A percentile compares a stretch with the other conserved stretches of the same genome.
These are phyloP conservation scores for Punctoribates punctum DNA, from an alignment of 2,888 invertebrate species.

Conservation along the genomic window DNA sequence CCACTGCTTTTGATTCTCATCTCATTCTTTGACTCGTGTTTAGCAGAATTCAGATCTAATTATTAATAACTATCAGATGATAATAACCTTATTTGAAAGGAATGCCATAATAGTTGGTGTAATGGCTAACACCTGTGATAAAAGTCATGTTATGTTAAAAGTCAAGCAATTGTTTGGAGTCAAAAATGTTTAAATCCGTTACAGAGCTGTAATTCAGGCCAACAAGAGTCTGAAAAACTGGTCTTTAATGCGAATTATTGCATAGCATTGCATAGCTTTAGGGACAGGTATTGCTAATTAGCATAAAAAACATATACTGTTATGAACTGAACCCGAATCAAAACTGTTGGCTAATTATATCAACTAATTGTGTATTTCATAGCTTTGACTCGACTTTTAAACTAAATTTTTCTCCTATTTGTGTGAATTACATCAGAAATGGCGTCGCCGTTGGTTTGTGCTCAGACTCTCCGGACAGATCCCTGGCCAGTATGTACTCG, in stretches of 20 bases:
- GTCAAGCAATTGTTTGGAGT: background rate
- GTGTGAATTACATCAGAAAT: slow-evolving; percentile 64
- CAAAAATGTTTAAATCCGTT: background rate
- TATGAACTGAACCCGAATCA: slow-evolving; percentile 2
- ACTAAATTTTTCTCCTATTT: background rate
- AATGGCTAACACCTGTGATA: background rate
- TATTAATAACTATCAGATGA: too few species aligned
- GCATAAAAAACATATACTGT: slow-evolving; percentile 18
- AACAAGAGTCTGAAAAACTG: slow-evolving; percentile 19
- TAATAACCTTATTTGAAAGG: background rate
- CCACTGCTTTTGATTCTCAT: too few species aligned
- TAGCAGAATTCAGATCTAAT: too few species aligned
- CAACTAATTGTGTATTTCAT: slow-evolving; percentile 18
- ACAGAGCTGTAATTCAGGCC: slow-evolving; percentile 13
- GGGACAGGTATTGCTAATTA: slow-evolving; percentile 26
- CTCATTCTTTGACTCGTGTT: too few species aligned
- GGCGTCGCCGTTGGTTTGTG: slow-evolving; percentile 92
- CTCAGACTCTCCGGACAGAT: slow-evolving; percentile 84
- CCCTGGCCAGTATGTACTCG: slow-evolving; percentile 87
- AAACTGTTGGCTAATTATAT: slow-evolving; percentile 12
- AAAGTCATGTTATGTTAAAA: slow-evolving; percentile 9
- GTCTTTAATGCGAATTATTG: slow-evolving; percentile 29
- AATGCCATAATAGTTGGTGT: background rate
- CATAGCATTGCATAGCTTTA: background rate
- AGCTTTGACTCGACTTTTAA: slow-evolving; percentile 10